Base-by-base conservation (phyloP, 2,113 vertebrate species). In the Neolamprologus devosi region DNA sequence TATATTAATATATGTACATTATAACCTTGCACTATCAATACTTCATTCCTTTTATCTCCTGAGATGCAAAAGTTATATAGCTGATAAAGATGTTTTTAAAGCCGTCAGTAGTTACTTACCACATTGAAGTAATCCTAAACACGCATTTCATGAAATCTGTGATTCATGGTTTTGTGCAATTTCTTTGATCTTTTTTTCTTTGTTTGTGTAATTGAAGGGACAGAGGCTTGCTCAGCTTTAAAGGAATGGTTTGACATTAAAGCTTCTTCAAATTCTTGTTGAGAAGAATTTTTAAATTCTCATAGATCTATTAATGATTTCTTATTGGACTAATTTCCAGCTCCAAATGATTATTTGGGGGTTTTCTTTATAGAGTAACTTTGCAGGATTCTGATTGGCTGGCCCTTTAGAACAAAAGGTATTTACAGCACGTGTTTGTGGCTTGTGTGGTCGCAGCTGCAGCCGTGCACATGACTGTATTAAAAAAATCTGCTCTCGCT, bases 1-100 rank as follows among this genome's bases (percentile, higher is more conserved):
- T 91, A 95, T 95, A 95, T 96, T 96, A 96, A 96, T 96, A 95
- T 96, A 94, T 96, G 90, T 94, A 94, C 91, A 92, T 92, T 94
- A 91, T 94, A 96, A 93, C 88, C 93, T 96, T 96, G 95, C 95
- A 96, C 95, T 95, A 92, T 93, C 92, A 87, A 86, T 92, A 94
- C 90, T 78, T 91, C 89, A 93, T 94, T 94, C 80, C 82, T 93
- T 92, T 65, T 89, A 49, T 92, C 86, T 91, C 83, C 87, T 89
- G 85, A 94, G 88, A 91, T 91, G 92, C 93, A 94, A 88, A 92
- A 42, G 81, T 91, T 88, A 47, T 40, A 81, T 85, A 87, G 73
- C 83, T 53, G 91, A 60, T 91, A 75, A 90, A 79, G 57, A 82
- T 73, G 81, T 92, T 90, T 88, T 94, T 75, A 82, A 65, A 85